These are phyloP conservation scores for honey bee (Apis mellifera) DNA, from an alignment of 1,140 invertebrate species.

Conservation along the genomic window Amel_HAv3.1 CM009932.2:8472001-8472500, in stretches of 20 bases:
- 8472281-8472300: constrained; percentile 53
- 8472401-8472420: constrained; percentile 56
- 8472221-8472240: constrained; percentile 46
- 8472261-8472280: constrained; percentile 28
- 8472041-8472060: constrained; percentile 12
- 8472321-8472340: constrained; percentile 67
- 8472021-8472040: neutral
- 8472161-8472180: constrained; percentile 54
- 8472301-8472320: constrained; percentile 68
- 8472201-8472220: neutral
- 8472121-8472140: constrained; percentile 56
- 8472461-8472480: constrained; percentile 36
- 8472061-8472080: constrained; percentile 5
- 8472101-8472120: neutral
- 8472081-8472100: neutral
- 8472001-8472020: neutral
- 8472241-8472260: constrained; percentile 14
- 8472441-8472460: constrained; percentile 49
- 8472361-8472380: constrained; percentile 60
- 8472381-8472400: constrained; percentile 51
- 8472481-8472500: constrained; percentile 36
- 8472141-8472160: constrained; percentile 26
- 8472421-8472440: constrained; percentile 52
- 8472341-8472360: constrained; percentile 61
- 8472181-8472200: constrained; percentile 55